Conservation (phyloP, 2,797 vertebrate genomes). For the Galagoides demidoff region DNA sequence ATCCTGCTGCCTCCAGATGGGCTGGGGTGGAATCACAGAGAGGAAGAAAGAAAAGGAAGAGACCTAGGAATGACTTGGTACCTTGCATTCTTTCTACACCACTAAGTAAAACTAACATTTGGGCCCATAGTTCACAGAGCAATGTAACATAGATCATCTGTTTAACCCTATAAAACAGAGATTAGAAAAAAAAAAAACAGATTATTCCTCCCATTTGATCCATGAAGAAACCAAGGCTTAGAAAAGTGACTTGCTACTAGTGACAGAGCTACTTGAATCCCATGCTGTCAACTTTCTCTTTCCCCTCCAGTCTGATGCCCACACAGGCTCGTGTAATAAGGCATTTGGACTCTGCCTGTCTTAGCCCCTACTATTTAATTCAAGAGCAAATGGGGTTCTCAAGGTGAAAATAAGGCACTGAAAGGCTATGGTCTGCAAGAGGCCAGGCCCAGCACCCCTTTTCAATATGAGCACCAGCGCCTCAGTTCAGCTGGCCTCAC, state of each 20-base stretch:
- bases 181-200: not conserved
- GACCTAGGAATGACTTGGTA: conserved; percentile 15
- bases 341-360: not conserved
- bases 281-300: not conserved
- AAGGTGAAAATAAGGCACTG: not conserved
- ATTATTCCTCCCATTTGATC: conserved; percentile 3
- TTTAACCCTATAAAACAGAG: conserved; percentile 2
- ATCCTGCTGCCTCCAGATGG: not conserved
- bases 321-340: not conserved
- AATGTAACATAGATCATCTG: not conserved
- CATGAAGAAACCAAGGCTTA: not conserved
- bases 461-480: not conserved
- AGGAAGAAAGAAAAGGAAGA: not conserved
- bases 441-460: not conserved
- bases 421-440: conserved; percentile 7
- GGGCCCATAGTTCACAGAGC: conserved; percentile 3
- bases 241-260: conserved; percentile 34
- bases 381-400: not conserved
- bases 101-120: conserved; percentile 16
- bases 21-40: not conserved
- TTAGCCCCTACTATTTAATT: not conserved
- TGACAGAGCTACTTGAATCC: not conserved
- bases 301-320: not conserved
- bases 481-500: conserved; percentile 17
- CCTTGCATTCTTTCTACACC: conserved; percentile 40